These are phyloP conservation scores for Eilema caniola DNA, from an alignment of 2,888 invertebrate species.

Conservation along the genomic window DNA sequence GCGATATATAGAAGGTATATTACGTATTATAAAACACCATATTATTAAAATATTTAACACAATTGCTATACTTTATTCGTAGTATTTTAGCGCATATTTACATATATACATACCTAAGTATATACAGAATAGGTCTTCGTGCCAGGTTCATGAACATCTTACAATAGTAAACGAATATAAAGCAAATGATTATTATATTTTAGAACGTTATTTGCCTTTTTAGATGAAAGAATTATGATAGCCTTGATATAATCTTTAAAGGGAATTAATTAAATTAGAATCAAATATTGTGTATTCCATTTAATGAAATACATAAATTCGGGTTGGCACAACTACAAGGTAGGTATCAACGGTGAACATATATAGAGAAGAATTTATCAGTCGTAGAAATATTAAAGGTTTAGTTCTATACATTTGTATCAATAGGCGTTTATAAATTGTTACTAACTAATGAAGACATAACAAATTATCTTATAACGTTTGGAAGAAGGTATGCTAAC, in stretches of 20 bases:
- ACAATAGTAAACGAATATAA: conserved; percentile 39
- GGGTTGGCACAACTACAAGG: conserved; percentile 85
- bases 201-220: conserved; percentile 12
- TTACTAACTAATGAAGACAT: conserved; percentile 48
- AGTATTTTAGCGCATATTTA: conserved; percentile 51
- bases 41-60: conserved; percentile 52
- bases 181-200: conserved; percentile 24
- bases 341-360: conserved; percentile 78
- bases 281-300: conserved; percentile 70
- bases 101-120: conserved; percentile 38
- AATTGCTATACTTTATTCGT: conserved; percentile 50
- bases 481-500: conserved; percentile 52
- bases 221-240: conserved; percentile 12
- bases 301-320: conserved; percentile 85
- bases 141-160: conserved; percentile 40
- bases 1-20: background rate
- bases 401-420: conserved; percentile 50
- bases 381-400: conserved; percentile 65
- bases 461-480: conserved; percentile 59
- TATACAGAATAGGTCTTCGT: conserved; percentile 40
- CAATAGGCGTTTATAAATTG: conserved; percentile 53
- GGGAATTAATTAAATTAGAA: conserved; percentile 49
- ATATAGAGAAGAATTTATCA: conserved; percentile 71
- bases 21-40: conserved; percentile 32
- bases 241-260: conserved; percentile 31